Percentiles rank a stretch among this genome's conserved stretches.
phyloP scores from a whole-genome alignment of 2,888 invertebrate genomes.

The Meta bourneti region DNA sequence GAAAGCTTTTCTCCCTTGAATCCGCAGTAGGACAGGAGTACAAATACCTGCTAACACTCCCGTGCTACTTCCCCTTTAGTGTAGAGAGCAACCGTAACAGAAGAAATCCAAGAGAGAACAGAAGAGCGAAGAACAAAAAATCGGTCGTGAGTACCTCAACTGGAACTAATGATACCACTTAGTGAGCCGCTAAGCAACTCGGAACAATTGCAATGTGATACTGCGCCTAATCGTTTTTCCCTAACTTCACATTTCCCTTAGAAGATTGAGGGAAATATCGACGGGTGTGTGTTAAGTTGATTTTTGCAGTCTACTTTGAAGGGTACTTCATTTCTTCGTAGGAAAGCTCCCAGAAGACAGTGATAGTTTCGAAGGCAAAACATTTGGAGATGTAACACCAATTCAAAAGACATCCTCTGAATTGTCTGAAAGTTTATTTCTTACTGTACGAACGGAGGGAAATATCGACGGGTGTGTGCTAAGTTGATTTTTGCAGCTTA shows the following conservation, averaged over 20 bases:
- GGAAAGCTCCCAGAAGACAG: background rate
- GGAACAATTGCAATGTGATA: constrained; percentile 61
- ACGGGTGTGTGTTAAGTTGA: constrained; percentile 7
- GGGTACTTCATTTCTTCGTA: background rate
- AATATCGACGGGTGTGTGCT: constrained; percentile 24
- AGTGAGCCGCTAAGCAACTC: constrained; percentile 61
- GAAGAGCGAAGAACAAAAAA: constrained; percentile 13
- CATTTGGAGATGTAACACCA: no score
- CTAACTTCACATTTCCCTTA: constrained; percentile 47
- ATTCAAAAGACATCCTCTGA: no score
- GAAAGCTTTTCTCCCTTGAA: constrained; percentile 2
- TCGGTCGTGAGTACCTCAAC: constrained; percentile 48
- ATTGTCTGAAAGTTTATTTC: no score
- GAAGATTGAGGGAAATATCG: constrained; percentile 44
- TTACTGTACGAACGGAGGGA: background rate
- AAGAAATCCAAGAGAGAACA: constrained; percentile 11
- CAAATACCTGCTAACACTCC: constrained; percentile 61
- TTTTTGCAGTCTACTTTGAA: constrained; percentile 6
- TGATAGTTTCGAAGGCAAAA: no score
- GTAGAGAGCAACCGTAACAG: constrained; percentile 11
- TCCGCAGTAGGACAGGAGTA: constrained; percentile 21
- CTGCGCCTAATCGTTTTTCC: constrained; percentile 59
- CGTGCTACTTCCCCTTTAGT: constrained; percentile 11
- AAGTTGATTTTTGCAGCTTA: constrained; percentile 5
- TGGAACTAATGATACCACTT: constrained; percentile 63